These are phyloP conservation scores for Nyctibius bracteatus DNA, from an alignment of 2,113 vertebrate species.

Conservation along the genomic window DNA sequence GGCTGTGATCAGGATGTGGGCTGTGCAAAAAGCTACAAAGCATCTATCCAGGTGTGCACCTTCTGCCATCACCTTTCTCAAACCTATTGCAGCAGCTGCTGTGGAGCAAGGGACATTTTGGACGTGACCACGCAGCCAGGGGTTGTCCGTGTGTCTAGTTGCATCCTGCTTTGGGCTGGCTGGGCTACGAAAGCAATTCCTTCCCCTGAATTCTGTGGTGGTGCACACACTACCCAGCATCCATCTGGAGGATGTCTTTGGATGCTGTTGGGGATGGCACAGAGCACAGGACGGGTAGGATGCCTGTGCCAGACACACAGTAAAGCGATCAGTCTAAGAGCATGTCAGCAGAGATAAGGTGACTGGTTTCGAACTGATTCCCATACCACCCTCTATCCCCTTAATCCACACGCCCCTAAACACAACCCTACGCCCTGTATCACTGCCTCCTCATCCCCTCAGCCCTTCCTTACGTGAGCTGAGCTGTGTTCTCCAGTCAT, in stretches of 20 bases:
- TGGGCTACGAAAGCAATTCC: neutral
- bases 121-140: rapidly evolving
- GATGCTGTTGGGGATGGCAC: neutral
- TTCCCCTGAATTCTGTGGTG: neutral
- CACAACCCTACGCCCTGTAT: rapidly evolving
- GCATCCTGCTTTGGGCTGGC: neutral
- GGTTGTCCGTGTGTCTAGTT: neutral
- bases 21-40: neutral
- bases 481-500: neutral
- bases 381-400: neutral
- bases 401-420: neutral
- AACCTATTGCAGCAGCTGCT: neutral
- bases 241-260: neutral
- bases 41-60: neutral
- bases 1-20: neutral
- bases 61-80: neutral
- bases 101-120: neutral
- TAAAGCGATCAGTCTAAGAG: neutral
- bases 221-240: rapidly evolving
- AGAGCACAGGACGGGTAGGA: neutral
- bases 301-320: rapidly evolving
- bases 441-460: neutral
- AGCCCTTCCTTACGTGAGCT: neutral
- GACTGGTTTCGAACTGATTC: neutral
- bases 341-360: neutral